These are phyloP conservation scores for Biston stratarius DNA, from an alignment of 2,888 invertebrate species.

Conservation along the genomic window DNA sequence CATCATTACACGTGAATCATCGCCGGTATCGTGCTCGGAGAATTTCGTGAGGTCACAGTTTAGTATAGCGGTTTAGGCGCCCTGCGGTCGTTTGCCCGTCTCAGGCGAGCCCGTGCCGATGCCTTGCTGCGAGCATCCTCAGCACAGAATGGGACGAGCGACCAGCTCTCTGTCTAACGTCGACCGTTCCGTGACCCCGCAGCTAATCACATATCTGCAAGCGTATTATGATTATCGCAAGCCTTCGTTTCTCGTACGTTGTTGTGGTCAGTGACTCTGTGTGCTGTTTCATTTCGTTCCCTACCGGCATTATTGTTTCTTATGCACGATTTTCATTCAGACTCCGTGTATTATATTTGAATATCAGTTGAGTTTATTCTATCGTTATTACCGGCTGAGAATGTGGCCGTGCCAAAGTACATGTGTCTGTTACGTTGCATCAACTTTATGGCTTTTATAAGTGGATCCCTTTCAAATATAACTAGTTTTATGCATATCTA, in stretches of 20 bases:
- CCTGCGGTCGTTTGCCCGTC: conserved; percentile 75
- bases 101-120: conserved; percentile 59
- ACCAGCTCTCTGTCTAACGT: conserved; percentile 75
- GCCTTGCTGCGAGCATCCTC: conserved; percentile 42
- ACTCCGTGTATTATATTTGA: conserved; percentile 48
- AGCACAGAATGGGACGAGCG: conserved; percentile 58
- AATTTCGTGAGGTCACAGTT: conserved; percentile 86
- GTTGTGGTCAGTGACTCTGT: conserved; percentile 81
- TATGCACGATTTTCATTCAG: conserved; percentile 58
- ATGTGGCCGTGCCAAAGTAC: conserved; percentile 33
- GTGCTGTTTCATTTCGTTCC: conserved; percentile 64
- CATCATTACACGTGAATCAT: conserved; percentile 83
- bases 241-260: conserved; percentile 77
- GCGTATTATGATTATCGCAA: conserved; percentile 84
- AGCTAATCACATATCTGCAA: conserved; percentile 86
- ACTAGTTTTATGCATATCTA: conserved; percentile 9
- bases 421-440: conserved; percentile 21
- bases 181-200: conserved; percentile 84
- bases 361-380: conserved; percentile 41
- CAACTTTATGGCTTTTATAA: conserved; percentile 21
- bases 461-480: conserved; percentile 28
- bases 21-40: conserved; percentile 77
- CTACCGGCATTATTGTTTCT: conserved; percentile 58
- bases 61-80: conserved; percentile 85
- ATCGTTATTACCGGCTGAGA: conserved; percentile 37